A percentile compares a stretch with the other conserved stretches of the same genome.
These are phyloP conservation scores for Elysia chlorotica DNA, from an alignment of 1,140 invertebrate genomes.

Conservation along the genomic window DNA sequence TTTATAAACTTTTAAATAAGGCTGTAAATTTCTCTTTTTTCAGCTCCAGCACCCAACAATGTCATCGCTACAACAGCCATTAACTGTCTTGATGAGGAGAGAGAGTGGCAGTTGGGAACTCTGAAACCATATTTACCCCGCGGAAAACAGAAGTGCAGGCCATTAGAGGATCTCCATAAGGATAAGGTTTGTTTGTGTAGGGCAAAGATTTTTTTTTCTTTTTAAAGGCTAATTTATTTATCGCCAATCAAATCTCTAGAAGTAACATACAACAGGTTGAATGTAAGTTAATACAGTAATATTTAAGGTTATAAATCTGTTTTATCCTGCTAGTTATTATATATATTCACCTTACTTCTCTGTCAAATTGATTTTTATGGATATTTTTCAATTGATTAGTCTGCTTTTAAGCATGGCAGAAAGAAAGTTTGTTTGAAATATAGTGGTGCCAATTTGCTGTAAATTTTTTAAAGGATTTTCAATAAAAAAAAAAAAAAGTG, in stretches of 20 bases:
- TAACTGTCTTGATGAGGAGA: slow-evolving; percentile 77
- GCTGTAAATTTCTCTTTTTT: no score
- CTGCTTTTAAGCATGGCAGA: no score
- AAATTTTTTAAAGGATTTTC: background rate
- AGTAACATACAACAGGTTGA: background rate
- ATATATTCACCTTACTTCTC: no score
- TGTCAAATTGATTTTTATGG: no score
- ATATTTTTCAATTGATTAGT: no score
- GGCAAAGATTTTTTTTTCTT: background rate
- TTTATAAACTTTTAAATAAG: no score
- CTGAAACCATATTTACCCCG: slow-evolving; percentile 42
- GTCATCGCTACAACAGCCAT: slow-evolving; percentile 79
- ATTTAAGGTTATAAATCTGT: no score
- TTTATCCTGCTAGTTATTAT: no score
- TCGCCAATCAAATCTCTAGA: background rate
- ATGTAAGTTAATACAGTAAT: no score
- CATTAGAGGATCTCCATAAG: slow-evolving; percentile 29
- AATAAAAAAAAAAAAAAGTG: background rate
- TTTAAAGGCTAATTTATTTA: background rate
- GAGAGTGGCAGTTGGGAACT: slow-evolving; percentile 15
- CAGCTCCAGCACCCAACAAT: slow-evolving; percentile 85
- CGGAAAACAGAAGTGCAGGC: slow-evolving; percentile 34
- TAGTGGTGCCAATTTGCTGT: background rate
- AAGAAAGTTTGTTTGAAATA: background rate
- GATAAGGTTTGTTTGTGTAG: background rate